Percentiles rank a stretch among this genome's conserved stretches.
Conservation (phyloP, 2,797 vertebrate genomes). For the Tenualosa thibaudeaui region DNA sequence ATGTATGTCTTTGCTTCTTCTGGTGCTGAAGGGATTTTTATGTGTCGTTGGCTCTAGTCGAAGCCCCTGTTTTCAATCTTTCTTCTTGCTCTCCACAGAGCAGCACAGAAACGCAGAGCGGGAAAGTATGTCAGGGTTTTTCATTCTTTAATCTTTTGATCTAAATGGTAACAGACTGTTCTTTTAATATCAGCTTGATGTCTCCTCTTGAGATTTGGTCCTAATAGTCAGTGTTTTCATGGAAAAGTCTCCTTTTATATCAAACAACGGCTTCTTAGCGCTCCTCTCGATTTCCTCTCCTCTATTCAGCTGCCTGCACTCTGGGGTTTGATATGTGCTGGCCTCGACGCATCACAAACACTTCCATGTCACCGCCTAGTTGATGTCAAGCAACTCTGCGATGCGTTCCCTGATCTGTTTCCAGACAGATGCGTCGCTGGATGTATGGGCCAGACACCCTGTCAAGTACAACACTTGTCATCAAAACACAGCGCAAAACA, state of each 20-base stretch:
- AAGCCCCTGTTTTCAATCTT: slow-evolving; percentile 13
- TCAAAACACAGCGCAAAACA: background rate
- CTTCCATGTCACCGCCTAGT: slow-evolving; percentile 3
- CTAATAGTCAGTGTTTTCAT: slow-evolving; percentile 25
- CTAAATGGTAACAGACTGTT: slow-evolving; percentile 44
- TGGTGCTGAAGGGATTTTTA: background rate
- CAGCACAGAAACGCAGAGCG: slow-evolving; percentile 15
- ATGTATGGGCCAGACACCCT: background rate
- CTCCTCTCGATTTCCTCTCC: background rate
- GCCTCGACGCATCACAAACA: background rate
- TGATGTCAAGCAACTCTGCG: background rate
- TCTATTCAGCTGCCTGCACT: background rate
- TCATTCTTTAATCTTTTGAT: slow-evolving; percentile 41
- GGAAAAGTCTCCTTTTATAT: slow-evolving; percentile 21
- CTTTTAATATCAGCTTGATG: slow-evolving; percentile 41
- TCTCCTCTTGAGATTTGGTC: slow-evolving; percentile 30
- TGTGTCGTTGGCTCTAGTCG: background rate
- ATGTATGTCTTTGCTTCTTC: background rate
- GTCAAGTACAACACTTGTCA: slow-evolving; percentile 9
- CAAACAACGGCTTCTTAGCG: background rate
- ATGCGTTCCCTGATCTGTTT: background rate
- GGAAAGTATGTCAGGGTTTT: slow-evolving; percentile 44
- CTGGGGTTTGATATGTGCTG: background rate
- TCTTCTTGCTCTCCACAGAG: background rate
- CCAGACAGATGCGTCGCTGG: background rate